phyloP scores from a whole-genome alignment of 2,113 vertebrate genomes.

The Candoia aspera region DNA sequence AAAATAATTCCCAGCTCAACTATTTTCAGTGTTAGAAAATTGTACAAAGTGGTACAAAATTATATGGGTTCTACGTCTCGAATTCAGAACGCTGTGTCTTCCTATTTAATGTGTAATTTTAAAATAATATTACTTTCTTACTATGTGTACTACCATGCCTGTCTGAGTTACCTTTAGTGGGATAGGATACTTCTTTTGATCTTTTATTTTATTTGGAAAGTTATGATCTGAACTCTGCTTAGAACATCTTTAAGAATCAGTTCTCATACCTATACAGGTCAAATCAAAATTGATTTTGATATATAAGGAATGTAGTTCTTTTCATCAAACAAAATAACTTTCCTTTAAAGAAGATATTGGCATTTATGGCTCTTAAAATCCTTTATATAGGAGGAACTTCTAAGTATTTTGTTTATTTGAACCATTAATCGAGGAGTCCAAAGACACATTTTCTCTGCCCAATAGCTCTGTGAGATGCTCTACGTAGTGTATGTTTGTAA shows the following conservation, averaged over 20 bases:
- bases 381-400: background rate
- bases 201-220: background rate
- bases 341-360: background rate
- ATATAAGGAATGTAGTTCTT: background rate
- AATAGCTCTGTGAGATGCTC: background rate
- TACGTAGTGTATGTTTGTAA: background rate
- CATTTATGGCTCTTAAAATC: too few relatives aligned
- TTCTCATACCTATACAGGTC: background rate
- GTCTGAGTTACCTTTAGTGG: background rate
- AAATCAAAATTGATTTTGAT: background rate
- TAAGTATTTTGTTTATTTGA: background rate
- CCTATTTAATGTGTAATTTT: background rate
- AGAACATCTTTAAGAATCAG: background rate
- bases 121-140: background rate
- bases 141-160: background rate
- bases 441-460: background rate
- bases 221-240: background rate
- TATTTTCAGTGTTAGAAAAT: background rate
- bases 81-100: background rate
- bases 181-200: background rate
- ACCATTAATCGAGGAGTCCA: background rate
- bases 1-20: background rate
- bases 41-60: background rate
- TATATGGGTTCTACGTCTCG: background rate
- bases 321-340: background rate